Conservation (phyloP, 2,888 invertebrate genomes). For the Cerceris ruficornis region DNA sequence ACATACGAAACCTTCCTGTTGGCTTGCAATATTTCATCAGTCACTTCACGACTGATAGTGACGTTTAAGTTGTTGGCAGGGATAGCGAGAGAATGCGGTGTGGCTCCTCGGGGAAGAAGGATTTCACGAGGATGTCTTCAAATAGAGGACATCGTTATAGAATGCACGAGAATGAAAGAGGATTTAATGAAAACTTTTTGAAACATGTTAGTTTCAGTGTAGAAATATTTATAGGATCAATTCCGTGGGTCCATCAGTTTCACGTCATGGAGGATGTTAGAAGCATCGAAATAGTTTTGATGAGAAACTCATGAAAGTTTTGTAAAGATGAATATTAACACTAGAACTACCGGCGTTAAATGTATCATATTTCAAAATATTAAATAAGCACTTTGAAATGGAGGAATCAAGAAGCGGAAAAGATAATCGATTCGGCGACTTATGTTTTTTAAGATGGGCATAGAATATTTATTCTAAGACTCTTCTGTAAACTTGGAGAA, state of each 20-base stretch:
- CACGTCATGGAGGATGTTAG: too few species aligned
- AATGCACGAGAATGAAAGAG: neutral
- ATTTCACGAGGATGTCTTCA: neutral
- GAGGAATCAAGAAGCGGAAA: too few species aligned
- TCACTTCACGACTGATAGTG: conserved; percentile 7
- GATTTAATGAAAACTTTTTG: neutral
- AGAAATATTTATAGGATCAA: neutral
- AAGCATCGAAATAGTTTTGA: too few species aligned
- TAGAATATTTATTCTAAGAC: too few species aligned
- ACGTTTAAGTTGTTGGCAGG: neutral
- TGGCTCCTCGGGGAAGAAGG: conserved; percentile 1
- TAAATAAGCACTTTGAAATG: too few species aligned
- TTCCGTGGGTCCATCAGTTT: neutral
- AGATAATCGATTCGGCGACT: too few species aligned
- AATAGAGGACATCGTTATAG: neutral
- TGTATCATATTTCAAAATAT: too few species aligned
- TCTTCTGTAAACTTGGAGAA: too few species aligned
- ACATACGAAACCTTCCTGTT: neutral
- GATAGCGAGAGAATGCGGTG: conserved; percentile 2
- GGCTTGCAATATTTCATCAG: conserved; percentile 14
- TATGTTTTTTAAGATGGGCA: too few species aligned
- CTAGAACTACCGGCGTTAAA: too few species aligned
- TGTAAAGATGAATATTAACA: too few species aligned
- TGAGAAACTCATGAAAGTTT: too few species aligned
- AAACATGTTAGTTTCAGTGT: neutral